Conservation (phyloP, 1,140 invertebrate genomes). For the Bicyclus anynana region DNA sequence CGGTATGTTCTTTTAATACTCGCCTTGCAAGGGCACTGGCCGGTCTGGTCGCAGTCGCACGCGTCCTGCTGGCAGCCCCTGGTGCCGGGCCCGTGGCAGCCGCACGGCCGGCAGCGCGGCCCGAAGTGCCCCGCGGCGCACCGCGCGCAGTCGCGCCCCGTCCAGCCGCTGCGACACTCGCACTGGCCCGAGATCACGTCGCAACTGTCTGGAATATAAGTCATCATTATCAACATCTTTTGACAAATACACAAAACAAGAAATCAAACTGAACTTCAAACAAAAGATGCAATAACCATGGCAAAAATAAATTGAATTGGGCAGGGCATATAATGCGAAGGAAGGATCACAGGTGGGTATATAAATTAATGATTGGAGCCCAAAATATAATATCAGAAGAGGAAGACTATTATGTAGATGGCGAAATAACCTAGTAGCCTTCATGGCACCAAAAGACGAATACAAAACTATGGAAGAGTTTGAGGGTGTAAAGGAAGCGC, state of each 20-base stretch:
- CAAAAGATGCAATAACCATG: too few relatives aligned
- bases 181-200: conserved; percentile 87
- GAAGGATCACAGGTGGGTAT: too few relatives aligned
- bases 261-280: background rate
- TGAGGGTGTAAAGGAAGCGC: too few relatives aligned
- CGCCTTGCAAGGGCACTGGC: conserved; percentile 92
- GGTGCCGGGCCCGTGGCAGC: conserved; percentile 86
- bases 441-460: too few relatives aligned
- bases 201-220: conserved; percentile 77
- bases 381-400: too few relatives aligned
- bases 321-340: too few relatives aligned
- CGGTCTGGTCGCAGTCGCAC: conserved; percentile 86
- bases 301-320: too few relatives aligned
- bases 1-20: too few relatives aligned
- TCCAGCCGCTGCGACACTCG: conserved; percentile 88
- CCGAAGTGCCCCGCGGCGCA: conserved; percentile 93
- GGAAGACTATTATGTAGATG: too few relatives aligned
- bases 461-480: too few relatives aligned
- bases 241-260: background rate
- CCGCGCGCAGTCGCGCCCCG: conserved; percentile 86
- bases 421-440: too few relatives aligned
- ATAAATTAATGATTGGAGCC: too few relatives aligned
- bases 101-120: conserved; percentile 90
- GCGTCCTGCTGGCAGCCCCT: conserved; percentile 76
- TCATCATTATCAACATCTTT: background rate